These are phyloP conservation scores for Papilio glaucus DNA, from an alignment of 1,140 invertebrate genomes.

Conservation along the genomic window DNA sequence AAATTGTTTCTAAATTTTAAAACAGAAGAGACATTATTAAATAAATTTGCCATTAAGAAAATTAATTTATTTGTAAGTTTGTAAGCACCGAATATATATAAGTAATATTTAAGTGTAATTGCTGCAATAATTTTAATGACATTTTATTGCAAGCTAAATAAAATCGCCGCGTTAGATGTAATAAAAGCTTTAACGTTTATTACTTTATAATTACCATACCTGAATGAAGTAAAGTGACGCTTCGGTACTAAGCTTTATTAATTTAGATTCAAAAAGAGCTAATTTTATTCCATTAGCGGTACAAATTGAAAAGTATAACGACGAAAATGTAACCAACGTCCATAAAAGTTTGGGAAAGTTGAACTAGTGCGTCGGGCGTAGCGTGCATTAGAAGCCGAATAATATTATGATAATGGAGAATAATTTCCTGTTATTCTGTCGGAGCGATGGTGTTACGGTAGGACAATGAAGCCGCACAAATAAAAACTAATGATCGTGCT, in stretches of 20 bases:
- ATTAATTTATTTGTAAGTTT: not conserved
- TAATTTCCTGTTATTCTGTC: constrained; percentile 66
- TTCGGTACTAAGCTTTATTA: constrained; percentile 21
- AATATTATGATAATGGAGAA: constrained; percentile 70
- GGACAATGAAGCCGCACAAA: constrained; percentile 65
- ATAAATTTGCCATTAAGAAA: no score
- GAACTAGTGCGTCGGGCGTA: constrained; percentile 43
- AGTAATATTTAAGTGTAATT: not conserved
- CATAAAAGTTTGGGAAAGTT: constrained; percentile 54
- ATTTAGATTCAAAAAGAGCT: constrained; percentile 33
- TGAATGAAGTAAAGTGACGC: constrained; percentile 24
- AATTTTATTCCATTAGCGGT: constrained; percentile 37
- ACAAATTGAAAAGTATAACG: constrained; percentile 56
- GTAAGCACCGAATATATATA: not conserved
- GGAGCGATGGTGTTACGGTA: constrained; percentile 49
- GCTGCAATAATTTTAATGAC: not conserved
- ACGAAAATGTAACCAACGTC: constrained; percentile 45
- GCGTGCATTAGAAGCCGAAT: constrained; percentile 51
- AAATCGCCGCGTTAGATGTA: constrained; percentile 20
- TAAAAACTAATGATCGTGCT: constrained; percentile 71
- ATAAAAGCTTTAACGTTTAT: constrained; percentile 15
- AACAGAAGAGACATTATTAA: no score
- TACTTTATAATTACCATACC: constrained; percentile 20
- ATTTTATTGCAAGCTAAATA: constrained; percentile 18
- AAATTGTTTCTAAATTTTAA: not conserved